Evolutionary conservation across 2,797 vertebrate species (phyloP).

Genomic region (Tachyglossus aculeatus): DNA sequence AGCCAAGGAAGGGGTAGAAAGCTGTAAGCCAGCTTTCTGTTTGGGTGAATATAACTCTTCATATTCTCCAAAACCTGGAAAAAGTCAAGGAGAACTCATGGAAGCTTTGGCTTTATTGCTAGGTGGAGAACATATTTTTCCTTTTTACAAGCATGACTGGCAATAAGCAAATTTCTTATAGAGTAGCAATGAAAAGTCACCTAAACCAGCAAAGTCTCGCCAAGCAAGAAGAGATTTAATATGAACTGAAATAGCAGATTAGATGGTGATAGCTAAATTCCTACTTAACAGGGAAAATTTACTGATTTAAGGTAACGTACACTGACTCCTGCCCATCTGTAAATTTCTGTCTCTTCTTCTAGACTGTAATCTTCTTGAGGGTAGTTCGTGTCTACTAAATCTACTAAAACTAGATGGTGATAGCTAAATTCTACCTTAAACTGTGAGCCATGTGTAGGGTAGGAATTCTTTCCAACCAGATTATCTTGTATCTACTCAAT

Average conservation of each 20-base stretch:
- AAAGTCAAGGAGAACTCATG: background rate
- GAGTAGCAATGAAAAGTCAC: background rate
- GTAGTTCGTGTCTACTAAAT: too few species aligned
- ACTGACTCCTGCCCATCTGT: too few species aligned
- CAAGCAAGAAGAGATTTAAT: background rate
- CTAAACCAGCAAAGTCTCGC: background rate
- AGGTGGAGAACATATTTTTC: background rate
- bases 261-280: too few species aligned
- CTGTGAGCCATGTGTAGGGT: too few species aligned
- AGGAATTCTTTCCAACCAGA: too few species aligned
- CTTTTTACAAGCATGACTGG: background rate
- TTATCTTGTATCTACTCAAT: too few species aligned
- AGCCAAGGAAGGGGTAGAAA: background rate
- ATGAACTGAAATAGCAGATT: background rate
- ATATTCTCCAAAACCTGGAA: background rate
- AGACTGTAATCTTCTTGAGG: too few species aligned
- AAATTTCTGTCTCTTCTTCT: too few species aligned
- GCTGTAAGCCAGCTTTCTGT: background rate
- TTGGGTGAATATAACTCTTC: background rate
- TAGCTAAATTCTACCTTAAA: too few species aligned
- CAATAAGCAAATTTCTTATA: background rate
- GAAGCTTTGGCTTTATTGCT: background rate
- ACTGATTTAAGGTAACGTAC: too few species aligned
- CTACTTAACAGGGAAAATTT: too few species aligned
- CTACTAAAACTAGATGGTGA: too few species aligned